Evolutionary conservation across 2,113 vertebrate species (phyloP), one percentile per base, ranked within the genome.

Genomic region (Cervus canadensis): DNA sequence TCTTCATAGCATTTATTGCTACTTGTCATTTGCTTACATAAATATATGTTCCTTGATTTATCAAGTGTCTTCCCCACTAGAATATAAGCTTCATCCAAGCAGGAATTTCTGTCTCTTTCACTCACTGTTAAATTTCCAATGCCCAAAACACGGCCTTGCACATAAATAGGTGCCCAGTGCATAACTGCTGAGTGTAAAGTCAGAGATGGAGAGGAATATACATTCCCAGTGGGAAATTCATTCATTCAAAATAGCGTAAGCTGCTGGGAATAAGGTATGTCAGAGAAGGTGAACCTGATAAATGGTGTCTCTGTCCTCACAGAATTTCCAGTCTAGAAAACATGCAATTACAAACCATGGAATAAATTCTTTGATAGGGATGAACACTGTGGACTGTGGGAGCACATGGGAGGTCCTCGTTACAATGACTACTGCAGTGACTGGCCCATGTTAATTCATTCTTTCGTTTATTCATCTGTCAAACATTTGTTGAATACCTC

Each of bases 11-110:
- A 54, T 10, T 60, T 79, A 57, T 48, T 30, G n/a, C 25, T 74
- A 54, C n/a, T 76, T 95, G 40, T 74, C 26, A 87, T 96, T 97
- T 95, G 45, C n/a, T 88, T 93, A 48, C 57, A 76, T 36, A 97
- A 83, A 95, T 91, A 64, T 84, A 54, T 62, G 45, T 71, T 12
- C 52, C 82, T 92, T 91, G 59, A 93, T 71, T 92, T 89, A 92
- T 67, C 23, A 16, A 90, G 30, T 96, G 5, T 83, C 48, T 81
- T 91, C n/a, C 21, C 7, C 91, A 91, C 82, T 94, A 78, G 30
- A 93, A 28, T 91, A 84, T 76, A 91, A 87, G 59, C 16, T 87
- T 59, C 52, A 97, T 48, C 88, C 96, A 94, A 97, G 26, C 45
- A 71, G 59, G 19, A 28, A 4, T 40, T 85, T 88, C 84, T 90